Percentiles rank a stretch among this genome's conserved stretches.
These are phyloP conservation scores for Leuciscus waleckii DNA, from an alignment of 2,797 vertebrate species.

Conservation along the genomic window DNA sequence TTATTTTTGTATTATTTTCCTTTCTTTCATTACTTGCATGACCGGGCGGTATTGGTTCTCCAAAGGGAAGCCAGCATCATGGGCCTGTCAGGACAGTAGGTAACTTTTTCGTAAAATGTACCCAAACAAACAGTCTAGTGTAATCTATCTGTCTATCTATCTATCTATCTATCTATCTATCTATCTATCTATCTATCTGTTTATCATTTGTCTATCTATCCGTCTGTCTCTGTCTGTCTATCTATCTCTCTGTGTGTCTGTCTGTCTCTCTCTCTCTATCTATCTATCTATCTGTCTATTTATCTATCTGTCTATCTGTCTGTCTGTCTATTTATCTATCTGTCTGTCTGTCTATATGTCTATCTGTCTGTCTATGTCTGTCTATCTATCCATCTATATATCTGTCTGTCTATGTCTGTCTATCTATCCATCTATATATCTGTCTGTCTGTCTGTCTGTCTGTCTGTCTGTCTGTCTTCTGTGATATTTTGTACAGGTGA, in stretches of 20 bases:
- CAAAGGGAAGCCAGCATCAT: constrained; percentile 76
- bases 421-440: fast-evolving
- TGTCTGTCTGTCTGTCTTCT: neutral
- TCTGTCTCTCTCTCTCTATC: too few relatives aligned
- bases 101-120: constrained; percentile 71
- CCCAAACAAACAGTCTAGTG: neutral
- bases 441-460: neutral
- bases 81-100: constrained; percentile 84
- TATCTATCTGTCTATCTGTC: too few relatives aligned
- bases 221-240: neutral
- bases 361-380: fast-evolving
- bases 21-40: constrained; percentile 34
- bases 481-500: neutral
- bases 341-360: too few relatives aligned
- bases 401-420: neutral
- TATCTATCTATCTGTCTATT: neutral
- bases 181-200: neutral
- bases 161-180: neutral
- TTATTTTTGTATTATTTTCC: constrained; percentile 41
- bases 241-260: neutral
- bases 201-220: neutral
- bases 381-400: neutral
- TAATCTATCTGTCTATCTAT: neutral
- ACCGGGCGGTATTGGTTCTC: constrained; percentile 49
- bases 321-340: neutral